Base-by-base conservation (phyloP, 1,140 invertebrate species). In the Drosophila tropicalis region DNA sequence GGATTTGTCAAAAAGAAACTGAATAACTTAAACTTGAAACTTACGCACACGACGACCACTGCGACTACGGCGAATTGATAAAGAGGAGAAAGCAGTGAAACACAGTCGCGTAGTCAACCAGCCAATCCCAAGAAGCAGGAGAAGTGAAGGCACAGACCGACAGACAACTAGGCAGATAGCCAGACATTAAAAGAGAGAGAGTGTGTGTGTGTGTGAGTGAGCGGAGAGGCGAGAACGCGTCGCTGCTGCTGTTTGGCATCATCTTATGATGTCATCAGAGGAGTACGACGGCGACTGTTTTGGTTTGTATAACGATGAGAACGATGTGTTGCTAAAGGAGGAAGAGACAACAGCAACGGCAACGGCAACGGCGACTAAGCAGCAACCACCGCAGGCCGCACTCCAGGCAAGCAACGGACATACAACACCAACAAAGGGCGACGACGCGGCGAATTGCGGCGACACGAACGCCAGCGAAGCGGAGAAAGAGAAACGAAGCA, bases 251-350 rank as follows among this genome's bases (percentile, higher is more conserved):
- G 85, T 83, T 90, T 84, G 86, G 86, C 90, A 89, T 83, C 93
- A 93, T 95, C 96, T 95, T 96, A 97, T 97, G 96, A 97, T 97
- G 96, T 97, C 96, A 97, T 97, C 96, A 95, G 96, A 97, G 95
- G 96, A 97, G 96, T 96, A 97, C 95, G 84, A 95, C 95, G 84
- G 95, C 79, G 95, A 96, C 93, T 95, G 95, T 94, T 96, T 96
- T 95, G 96, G 96, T 94, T 95, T 96, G 95, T 97, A 96, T 94
- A 96, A 95, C 84, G 81, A 89, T 84, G 90, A 91, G 95, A 96
- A 96, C 95, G 95, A 95, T 94, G 95, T 97, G 93, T 94, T 96
- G 94, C 96, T 97, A 95, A 97, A 97, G 95, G 86, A 77, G 40
- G 40, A 62, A 62, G 72, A 76, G 68, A 78, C 77, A 79, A 64